Evolutionary conservation across 1,140 invertebrate genomes (phyloP), one percentile per base, ranked within the genome.

Genomic region (Hyphantria cunea): DNA sequence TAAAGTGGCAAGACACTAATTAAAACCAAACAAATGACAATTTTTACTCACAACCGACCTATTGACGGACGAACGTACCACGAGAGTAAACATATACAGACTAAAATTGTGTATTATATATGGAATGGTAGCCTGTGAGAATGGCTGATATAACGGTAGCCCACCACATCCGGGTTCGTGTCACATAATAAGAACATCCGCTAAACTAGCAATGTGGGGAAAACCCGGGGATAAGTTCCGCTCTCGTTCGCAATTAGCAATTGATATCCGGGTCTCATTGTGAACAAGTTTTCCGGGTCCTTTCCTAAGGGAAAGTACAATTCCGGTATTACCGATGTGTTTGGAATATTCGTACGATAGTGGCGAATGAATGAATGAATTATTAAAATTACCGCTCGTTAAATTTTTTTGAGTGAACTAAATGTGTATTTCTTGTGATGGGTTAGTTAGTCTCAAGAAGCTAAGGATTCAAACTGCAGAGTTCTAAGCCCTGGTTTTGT

Each of bases 121-220:
- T 58, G n/a, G 45, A 32, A 32, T 50, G 48, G 49, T 17, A 13
- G 45, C n/a, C 37, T 39, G n/a, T 50, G 34, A 9, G 33, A 10
- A 33, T 44, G 56, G 42, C 32, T 37, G 50, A 47, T 45, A 68
- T 83, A 81, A 81, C 80, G 78, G 80, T 74, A 71, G 58, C 34
- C 61, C 50, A 78, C 78, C 76, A 68, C 78, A 83, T 83, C 80
- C 80, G 78, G 80, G 80, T 83, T 83, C 76, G 72, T 61, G 67
- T 67, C 72, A 72, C 62, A 71, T 60, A 75, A 72, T 75, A 68
- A 68, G 76, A 70, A 77, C 64, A 61, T 34, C 55, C 63, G 55
- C 15, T 65, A 64, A 64, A 15, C 14, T 17, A 25, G 52, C 41
- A 34, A 25, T 45, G n/a, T 15, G 42, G 60, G 55, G 42, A 53